phyloP scores from a whole-genome alignment of 1,140 invertebrate species.

The Chlorops oryzae region DNA sequence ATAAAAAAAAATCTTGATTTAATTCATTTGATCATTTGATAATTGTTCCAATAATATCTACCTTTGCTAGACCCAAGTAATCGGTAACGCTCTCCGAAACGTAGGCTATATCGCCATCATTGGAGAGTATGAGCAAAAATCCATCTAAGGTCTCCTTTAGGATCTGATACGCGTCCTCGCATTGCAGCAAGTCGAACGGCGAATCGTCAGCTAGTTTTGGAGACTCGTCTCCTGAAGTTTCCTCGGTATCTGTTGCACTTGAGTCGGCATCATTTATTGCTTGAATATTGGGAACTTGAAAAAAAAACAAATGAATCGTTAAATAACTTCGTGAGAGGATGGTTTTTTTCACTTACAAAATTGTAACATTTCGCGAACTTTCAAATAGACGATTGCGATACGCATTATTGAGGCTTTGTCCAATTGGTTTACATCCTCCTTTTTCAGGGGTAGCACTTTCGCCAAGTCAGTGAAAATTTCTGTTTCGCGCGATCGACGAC shows the following conservation, averaged over 20 bases:
- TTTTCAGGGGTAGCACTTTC: constrained; percentile 69
- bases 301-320: constrained; percentile 12
- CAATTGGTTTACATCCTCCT: constrained; percentile 71
- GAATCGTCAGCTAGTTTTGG: neutral
- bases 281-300: constrained; percentile 49
- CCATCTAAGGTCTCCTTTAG: constrained; percentile 71
- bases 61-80: constrained; percentile 85
- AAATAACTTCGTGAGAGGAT: neutral
- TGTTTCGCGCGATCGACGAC: constrained; percentile 84
- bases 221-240: constrained; percentile 7
- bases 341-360: constrained; percentile 57
- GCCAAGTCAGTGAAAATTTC: constrained; percentile 89
- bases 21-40: neutral
- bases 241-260: neutral
- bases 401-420: constrained; percentile 95
- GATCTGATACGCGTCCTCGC: constrained; percentile 26
- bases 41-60: constrained; percentile 41
- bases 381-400: constrained; percentile 84
- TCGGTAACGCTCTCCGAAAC: constrained; percentile 85
- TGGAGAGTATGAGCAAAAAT: constrained; percentile 76
- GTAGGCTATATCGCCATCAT: constrained; percentile 85
- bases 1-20: constrained; percentile 5
- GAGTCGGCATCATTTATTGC: neutral
- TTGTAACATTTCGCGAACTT: constrained; percentile 74
- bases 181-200: constrained; percentile 28